A percentile compares a stretch with the other conserved stretches of the same genome.
Conservation (phyloP, 2,888 invertebrate genomes). For the Lepeophtheirus nordmannii region DNA sequence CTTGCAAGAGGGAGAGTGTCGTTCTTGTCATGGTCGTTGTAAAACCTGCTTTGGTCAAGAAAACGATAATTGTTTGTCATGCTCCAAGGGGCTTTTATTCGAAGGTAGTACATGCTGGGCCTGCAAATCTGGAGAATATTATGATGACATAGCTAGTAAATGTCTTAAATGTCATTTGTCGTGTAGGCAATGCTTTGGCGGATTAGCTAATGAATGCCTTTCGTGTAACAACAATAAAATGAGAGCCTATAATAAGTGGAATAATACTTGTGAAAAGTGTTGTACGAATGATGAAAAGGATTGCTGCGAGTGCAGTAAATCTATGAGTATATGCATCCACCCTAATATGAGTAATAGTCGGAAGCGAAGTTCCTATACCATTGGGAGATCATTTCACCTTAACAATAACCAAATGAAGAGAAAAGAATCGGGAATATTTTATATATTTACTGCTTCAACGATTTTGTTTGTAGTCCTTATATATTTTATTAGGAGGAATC, state of each 20-base stretch:
- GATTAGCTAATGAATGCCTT: neutral
- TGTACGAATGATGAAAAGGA: neutral
- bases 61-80: slow-evolving; percentile 14
- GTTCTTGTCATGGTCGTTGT: slow-evolving; percentile 14
- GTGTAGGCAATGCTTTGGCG: slow-evolving; percentile 1
- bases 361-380: too few relatives aligned
- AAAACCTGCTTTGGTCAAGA: slow-evolving; percentile 3
- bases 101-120: slow-evolving; percentile 3
- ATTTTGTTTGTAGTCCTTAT: too few relatives aligned
- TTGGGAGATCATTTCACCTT: too few relatives aligned
- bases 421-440: too few relatives aligned
- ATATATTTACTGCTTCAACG: too few relatives aligned
- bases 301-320: too few relatives aligned
- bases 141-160: neutral
- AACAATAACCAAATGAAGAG: too few relatives aligned
- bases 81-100: neutral
- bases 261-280: slow-evolving; percentile 14
- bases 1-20: neutral
- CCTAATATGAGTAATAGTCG: too few relatives aligned
- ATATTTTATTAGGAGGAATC: too few relatives aligned
- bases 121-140: neutral
- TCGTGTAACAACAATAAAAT: neutral
- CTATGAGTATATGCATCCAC: too few relatives aligned
- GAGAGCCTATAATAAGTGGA: neutral
- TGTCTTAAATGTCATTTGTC: slow-evolving; percentile 8